Base-by-base conservation (phyloP, 2,797 vertebrate species). In the Brotula barbata region DNA sequence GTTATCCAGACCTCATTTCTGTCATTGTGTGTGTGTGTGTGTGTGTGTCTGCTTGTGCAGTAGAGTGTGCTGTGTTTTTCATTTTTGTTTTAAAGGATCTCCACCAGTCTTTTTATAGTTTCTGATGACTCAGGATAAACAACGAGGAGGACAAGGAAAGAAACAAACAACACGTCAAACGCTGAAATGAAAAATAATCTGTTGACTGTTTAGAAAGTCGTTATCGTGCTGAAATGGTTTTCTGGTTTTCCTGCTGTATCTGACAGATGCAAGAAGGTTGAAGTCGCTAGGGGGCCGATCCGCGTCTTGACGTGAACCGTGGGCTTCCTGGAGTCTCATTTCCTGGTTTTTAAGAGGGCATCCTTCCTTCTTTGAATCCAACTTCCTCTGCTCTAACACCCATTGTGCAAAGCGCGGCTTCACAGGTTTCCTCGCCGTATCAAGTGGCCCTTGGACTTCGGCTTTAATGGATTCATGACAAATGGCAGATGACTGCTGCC, bases 311-410 rank as follows among this genome's bases (percentile, higher is more conserved):
- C 91, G 92, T 92, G 91, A 94, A 91, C 87, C 93, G 91, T 93
- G 92, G 92, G 89, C 91, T 92, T 97, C 94, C 94, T 95, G 93
- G 89, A 94, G 89, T 85, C 92, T 93, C 90, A 91, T 94, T 96
- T 98, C 95, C 95, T 94, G 80, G 52, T 93, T 94, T 95, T 95
- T 92, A 94, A 94, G 93, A 92, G 91, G 85, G 89, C 89, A 93
- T 94, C 92, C 94, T 96, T 95, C 95, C 94, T 94, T 86, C 90
- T 88, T 89, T 88, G 89, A 91, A 91, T 88, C 85, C 75, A 58
- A 86, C 88, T 96, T 97, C 95, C 94, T 94, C 81, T 93, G 83
- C 83, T 88, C 82, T 68, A 81, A 85, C 88, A 82, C 81, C 83
- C 72, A 72, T 71, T 78, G 83, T 78, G 69, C 62, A 68, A 60